Base-by-base conservation (phyloP, 2,113 vertebrate species). In the Xiphophorus hellerii region DNA sequence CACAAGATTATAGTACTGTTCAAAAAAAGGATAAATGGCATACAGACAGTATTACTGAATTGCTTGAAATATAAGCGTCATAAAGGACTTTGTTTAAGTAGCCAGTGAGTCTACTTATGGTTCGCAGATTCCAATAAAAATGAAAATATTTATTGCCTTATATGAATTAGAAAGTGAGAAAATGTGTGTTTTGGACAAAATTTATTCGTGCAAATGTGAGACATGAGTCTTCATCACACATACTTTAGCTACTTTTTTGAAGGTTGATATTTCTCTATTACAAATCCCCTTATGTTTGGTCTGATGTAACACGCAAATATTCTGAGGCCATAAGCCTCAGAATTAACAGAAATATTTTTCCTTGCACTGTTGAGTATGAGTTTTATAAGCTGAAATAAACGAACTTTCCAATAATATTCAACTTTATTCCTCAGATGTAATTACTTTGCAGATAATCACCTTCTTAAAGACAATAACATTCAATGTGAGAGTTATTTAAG, bases 1-100 rank as follows among this genome's bases (percentile, higher is more conserved):
- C 44, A 80, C 22, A 64, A 61, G 58, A 84, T 85, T 71, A 85
- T 68, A 44, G 39, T 51, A 62, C 12, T 20, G 5, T 48, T 6
- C 44, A 48, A 69, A 73, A 48, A 81, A 74, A 37, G 35, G 76
- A 62, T 70, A 42, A 61, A 60, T 68, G 51, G 31, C 37, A 15
- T 30, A 60, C 44, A 22, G 29, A 14, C 15, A 69, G 44, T 35
- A 11, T 30, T 31, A 64, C 62, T 44, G 72, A 69, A 39, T 66
- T 69, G 66, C 65, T 79, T 74, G 51, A 78, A 83, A 62, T 44
- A 22, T 48, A 69, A 10, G 29, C 7, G 20, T 51, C n/a, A 66
- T 27, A 61, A 70, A 74, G 30, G 42, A 27, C 67, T 28, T 27
- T 35, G 30, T 48, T 37, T 65, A 58, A 66, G 77, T 15, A 22